phyloP scores from a whole-genome alignment of 2,797 vertebrate species.

The Xiphophorus birchmanni region DNA sequence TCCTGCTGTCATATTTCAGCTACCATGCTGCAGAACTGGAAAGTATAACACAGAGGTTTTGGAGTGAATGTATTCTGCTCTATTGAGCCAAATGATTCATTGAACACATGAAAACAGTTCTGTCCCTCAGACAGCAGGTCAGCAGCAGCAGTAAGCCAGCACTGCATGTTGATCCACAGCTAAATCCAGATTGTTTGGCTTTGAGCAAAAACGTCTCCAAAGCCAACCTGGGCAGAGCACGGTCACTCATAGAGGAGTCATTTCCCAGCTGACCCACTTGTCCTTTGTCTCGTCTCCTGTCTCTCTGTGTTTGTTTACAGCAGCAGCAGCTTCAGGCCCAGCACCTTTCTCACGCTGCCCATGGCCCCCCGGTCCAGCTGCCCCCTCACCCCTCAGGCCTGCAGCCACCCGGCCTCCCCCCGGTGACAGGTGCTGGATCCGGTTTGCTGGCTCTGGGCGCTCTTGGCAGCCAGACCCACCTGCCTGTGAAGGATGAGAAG shows the following conservation, averaged over 20 bases:
- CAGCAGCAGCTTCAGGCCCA: slow-evolving; percentile 98
- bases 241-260: slow-evolving; percentile 52
- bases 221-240: slow-evolving; percentile 43
- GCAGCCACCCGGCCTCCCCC: slow-evolving; percentile 89
- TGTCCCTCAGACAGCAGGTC: slow-evolving; percentile 31
- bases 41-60: neutral
- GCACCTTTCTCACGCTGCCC: slow-evolving; percentile 95
- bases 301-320: slow-evolving; percentile 77
- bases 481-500: slow-evolving; percentile 95
- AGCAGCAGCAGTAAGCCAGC: slow-evolving; percentile 55
- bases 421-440: slow-evolving; percentile 86
- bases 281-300: slow-evolving; percentile 57
- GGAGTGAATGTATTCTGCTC: neutral
- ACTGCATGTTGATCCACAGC: slow-evolving; percentile 39
- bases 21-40: neutral
- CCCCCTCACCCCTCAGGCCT: slow-evolving; percentile 92
- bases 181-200: slow-evolving; percentile 65
- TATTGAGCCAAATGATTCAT: slow-evolving; percentile 15
- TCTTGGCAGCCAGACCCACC: slow-evolving; percentile 92
- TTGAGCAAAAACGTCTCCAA: slow-evolving; percentile 39
- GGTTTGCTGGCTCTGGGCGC: slow-evolving; percentile 91
- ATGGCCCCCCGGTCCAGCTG: slow-evolving; percentile 91
- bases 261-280: slow-evolving; percentile 73
- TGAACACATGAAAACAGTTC: slow-evolving; percentile 11
- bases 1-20: neutral